Conservation (phyloP, 2,113 vertebrate species). For the Dolichotis patagonum region DNA sequence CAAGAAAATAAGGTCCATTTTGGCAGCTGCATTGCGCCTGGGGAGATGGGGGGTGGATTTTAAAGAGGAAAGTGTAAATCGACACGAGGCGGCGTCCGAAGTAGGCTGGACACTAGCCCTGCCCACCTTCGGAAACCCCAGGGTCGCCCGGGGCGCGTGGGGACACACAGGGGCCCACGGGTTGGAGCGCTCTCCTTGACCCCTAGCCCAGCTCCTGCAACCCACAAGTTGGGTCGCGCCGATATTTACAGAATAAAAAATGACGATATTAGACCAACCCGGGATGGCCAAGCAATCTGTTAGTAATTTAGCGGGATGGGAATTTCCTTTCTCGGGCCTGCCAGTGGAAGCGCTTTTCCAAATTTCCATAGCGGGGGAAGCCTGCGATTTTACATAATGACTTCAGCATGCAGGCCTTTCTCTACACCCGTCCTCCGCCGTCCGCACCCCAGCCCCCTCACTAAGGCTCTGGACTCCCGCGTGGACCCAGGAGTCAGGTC, state of each 20-base stretch:
- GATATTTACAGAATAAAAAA: constrained; percentile 81
- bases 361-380: constrained; percentile 90
- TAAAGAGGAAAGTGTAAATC: background rate
- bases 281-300: constrained; percentile 83
- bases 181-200: background rate
- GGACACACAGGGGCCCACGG: background rate
- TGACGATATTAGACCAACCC: constrained; percentile 75
- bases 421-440: background rate
- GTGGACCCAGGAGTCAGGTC: background rate
- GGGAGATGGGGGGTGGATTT: background rate
- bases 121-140: background rate
- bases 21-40: constrained; percentile 45
- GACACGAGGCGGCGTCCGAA: background rate
- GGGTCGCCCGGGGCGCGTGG: background rate
- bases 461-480: background rate
- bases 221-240: constrained; percentile 65
- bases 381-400: constrained; percentile 87
- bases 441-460: background rate
- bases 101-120: background rate
- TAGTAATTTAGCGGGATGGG: constrained; percentile 89
- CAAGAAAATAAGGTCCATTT: constrained; percentile 47
- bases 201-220: background rate
- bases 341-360: constrained; percentile 88
- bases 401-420: constrained; percentile 85
- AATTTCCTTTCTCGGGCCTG: constrained; percentile 89